phyloP scores from a whole-genome alignment of 2,113 vertebrate genomes.

The Thryonomys swinderianus region DNA sequence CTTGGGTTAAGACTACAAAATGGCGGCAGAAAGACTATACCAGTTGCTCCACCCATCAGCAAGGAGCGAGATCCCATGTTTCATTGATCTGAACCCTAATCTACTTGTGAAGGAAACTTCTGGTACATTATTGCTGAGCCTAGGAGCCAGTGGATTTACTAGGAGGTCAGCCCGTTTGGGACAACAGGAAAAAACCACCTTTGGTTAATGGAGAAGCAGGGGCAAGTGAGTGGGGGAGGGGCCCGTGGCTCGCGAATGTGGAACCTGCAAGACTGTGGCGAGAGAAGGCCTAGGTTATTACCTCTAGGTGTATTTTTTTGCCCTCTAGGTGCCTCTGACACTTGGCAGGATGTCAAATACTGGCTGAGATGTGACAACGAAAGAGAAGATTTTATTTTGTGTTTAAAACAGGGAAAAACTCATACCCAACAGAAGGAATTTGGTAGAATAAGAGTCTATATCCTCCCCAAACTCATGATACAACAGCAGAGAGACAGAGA shows the following conservation, averaged over 20 bases:
- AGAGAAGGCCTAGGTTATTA: not conserved
- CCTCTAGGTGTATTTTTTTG: not conserved
- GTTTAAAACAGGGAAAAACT: not conserved
- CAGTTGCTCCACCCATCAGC: no score
- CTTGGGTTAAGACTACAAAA: not conserved
- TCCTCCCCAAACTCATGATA: not conserved
- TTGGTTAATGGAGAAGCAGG: not conserved
- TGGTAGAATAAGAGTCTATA: no score
- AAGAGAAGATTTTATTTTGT: not conserved
- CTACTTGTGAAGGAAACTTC: not conserved
- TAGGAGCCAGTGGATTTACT: not conserved
- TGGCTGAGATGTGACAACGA: not conserved
- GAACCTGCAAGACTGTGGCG: not conserved
- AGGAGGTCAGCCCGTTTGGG: not conserved
- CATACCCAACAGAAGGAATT: not conserved
- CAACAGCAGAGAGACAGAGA: no score
- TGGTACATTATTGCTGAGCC: not conserved
- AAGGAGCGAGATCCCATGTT: not conserved
- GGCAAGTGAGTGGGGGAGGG: fast-evolving
- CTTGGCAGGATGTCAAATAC: not conserved
- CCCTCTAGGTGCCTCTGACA: not conserved
- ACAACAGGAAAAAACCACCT: not conserved
- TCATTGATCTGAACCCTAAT: not conserved
- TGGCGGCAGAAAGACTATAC: not conserved
- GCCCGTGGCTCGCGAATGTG: not conserved